Conservation (phyloP, 2,113 vertebrate species). For the Rhinichthys klamathensis region DNA sequence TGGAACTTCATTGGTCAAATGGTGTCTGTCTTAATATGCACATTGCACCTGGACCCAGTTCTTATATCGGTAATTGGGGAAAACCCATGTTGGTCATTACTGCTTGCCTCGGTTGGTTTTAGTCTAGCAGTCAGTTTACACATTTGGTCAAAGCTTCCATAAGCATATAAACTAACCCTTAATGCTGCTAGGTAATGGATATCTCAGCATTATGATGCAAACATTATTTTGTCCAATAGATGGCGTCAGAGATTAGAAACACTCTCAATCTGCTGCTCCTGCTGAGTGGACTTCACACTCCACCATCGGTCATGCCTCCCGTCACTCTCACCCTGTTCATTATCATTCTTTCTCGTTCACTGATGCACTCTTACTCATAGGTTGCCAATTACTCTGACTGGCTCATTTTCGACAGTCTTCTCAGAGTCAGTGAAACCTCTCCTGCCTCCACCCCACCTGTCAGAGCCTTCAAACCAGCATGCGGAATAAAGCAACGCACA, state of each 20-base stretch:
- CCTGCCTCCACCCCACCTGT: conserved; percentile 12
- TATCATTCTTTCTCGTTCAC: conserved; percentile 4
- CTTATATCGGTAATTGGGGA: no score
- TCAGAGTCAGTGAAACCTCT: neutral
- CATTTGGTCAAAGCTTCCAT: neutral
- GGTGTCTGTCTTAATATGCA: no score
- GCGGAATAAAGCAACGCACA: conserved; percentile 23
- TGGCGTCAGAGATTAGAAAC: conserved; percentile 66
- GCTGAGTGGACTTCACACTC: conserved; percentile 6
- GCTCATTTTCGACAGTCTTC: conserved; percentile 22
- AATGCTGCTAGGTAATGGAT: neutral
- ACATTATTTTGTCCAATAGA: conserved; percentile 67
- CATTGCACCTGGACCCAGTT: no score
- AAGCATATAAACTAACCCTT: neutral
- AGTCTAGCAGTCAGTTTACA: neutral
- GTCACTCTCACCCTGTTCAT: conserved; percentile 11
- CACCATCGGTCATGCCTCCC: conserved; percentile 14
- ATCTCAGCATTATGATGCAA: conserved; percentile 33
- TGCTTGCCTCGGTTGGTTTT: neutral
- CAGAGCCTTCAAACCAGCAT: conserved; percentile 24
- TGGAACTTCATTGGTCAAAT: no score
- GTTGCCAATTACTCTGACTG: conserved; percentile 38
- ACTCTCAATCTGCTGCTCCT: neutral
- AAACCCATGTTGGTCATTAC: no score
- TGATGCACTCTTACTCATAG: neutral